phyloP scores from a whole-genome alignment of 2,113 vertebrate species.

The Willisornis vidua region DNA sequence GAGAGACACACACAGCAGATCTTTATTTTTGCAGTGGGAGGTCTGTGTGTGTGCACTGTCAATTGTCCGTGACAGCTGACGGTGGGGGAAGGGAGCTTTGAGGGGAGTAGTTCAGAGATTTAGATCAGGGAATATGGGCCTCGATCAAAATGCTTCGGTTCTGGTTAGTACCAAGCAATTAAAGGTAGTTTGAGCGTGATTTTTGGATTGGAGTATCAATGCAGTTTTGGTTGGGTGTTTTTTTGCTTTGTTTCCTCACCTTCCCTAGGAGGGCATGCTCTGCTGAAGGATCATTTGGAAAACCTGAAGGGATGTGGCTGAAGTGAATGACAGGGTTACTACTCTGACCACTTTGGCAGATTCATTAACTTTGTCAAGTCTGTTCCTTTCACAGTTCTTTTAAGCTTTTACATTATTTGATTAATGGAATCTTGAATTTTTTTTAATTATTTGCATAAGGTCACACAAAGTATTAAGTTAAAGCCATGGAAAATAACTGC shows the following conservation, averaged over 20 bases:
- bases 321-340: slow-evolving; percentile 6
- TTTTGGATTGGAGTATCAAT: slow-evolving; percentile 18
- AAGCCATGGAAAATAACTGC: not conserved
- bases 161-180: not conserved
- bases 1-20: not conserved
- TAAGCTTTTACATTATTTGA: not conserved
- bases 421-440: not conserved
- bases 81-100: not conserved
- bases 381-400: not conserved
- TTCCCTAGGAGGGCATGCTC: not conserved
- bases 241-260: not conserved
- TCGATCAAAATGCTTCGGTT: slow-evolving; percentile 44
- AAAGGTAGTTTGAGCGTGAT: slow-evolving; percentile 40
- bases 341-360: not conserved
- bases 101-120: slow-evolving; percentile 39
- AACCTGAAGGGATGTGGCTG: slow-evolving; percentile 1
- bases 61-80: slow-evolving; percentile 39
- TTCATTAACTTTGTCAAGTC: not conserved
- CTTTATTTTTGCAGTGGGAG: not conserved
- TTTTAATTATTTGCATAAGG: not conserved
- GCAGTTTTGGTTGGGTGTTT: not conserved
- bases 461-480: not conserved
- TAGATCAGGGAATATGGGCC: slow-evolving; percentile 26
- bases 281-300: slow-evolving; percentile 18
- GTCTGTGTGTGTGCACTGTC: not conserved